Base-by-base conservation (phyloP, 2,797 vertebrate genomes). In the Neosilurus mollespiculum region DNA sequence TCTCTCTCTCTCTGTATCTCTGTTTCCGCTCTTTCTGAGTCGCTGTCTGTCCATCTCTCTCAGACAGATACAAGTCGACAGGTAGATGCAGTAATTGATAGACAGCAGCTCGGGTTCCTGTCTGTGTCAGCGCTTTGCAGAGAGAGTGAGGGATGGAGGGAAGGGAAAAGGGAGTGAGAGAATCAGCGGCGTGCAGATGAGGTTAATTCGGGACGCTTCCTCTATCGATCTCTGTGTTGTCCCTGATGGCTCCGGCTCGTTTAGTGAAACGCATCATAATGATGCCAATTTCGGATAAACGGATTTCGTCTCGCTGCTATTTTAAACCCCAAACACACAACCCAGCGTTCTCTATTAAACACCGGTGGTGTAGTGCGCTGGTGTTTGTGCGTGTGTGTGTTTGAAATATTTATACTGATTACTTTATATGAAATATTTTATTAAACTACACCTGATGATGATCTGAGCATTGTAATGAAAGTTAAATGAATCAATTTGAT, bases 131-230 rank as follows among this genome's bases (percentile, higher is more conserved):
- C n/a, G 58, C 64, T 78, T 51, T 78, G 49, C 22, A 51, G 56
- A 72, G 18, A 81, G 37, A 62, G 34, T 12, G 56, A 81, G n/a
- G 11, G 67, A 61, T 43, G 20, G 53, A 22, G 16, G 58, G 37
- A 81, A 49, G 18, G 80, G 4, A 5, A 61, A 26, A 30, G 3
- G 26, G 83, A 80, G 18, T 5, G 58, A 26, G 72, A 67, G 61
- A 75, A 43, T 58, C 24, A 59, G 69, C 69, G 12, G 58, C 9
- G 37, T 26, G 43, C 59, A 73, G 69, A 65, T 56, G 56, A 80
- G 79, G 85, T 88, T 85, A 84, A 83, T 81, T 81, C 61, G 30
- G 67, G 62, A 79, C 51, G 56, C 84, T 75, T 81, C 79, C 83
- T 62, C 51, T 88, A 83, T 86, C 59, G 81, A 85, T 86, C 81